Conservation (phyloP, 2,888 invertebrate genomes). For the Zootermopsis nevadensis region DNA sequence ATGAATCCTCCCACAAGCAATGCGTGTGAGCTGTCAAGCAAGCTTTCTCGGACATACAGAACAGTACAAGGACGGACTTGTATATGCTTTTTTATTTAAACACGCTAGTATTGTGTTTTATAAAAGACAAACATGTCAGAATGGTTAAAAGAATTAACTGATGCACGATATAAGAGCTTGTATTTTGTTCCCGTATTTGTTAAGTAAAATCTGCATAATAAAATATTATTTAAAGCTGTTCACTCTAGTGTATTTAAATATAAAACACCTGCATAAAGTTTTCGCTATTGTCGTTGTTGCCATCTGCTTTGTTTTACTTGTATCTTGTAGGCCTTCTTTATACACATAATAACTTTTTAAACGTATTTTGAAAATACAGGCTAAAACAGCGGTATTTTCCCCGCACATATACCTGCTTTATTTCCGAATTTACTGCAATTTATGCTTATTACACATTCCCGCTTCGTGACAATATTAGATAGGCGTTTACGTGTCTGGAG, state of each 20-base stretch:
- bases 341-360: too few relatives aligned
- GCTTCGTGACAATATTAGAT: too few relatives aligned
- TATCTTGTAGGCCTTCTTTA: too few relatives aligned
- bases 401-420: too few relatives aligned
- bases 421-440: too few relatives aligned
- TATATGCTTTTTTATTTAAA: neutral
- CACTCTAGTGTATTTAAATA: neutral
- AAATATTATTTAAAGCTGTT: neutral
- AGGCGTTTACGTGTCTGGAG: too few relatives aligned
- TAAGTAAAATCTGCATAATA: neutral
- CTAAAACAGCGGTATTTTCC: too few relatives aligned
- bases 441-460: too few relatives aligned
- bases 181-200: conserved; percentile 20
- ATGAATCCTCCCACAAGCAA: conserved; percentile 24
- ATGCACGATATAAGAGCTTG: conserved; percentile 22
- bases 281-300: neutral
- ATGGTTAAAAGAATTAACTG: neutral
- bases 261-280: neutral
- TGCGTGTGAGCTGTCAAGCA: conserved; percentile 19
- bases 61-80: neutral
- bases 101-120: conserved; percentile 6
- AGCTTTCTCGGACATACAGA: neutral
- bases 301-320: too few relatives aligned
- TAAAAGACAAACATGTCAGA: conserved; percentile 23
- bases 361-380: too few relatives aligned